A percentile compares a stretch with the other conserved stretches of the same genome.
phyloP scores from a whole-genome alignment of 1,140 invertebrate species.

The Cherax destructor region DNA sequence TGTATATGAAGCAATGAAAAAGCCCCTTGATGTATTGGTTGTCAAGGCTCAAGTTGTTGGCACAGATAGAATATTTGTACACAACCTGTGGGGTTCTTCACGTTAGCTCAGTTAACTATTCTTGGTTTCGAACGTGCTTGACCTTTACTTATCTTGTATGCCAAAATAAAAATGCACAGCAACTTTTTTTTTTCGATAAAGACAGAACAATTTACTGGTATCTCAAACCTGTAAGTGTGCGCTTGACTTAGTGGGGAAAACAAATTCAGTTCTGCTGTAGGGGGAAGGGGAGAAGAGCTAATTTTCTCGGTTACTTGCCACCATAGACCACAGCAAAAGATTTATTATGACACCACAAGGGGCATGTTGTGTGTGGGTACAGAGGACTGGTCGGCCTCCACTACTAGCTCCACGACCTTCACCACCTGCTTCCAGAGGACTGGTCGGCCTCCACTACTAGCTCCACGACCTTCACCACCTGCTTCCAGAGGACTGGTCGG shows the following conservation, averaged over 20 bases:
- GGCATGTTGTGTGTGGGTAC: too few species aligned
- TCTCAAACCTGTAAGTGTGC: not conserved
- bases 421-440: not conserved
- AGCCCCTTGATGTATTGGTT: not conserved
- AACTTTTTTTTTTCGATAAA: not conserved
- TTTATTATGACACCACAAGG: too few species aligned
- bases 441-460: not conserved
- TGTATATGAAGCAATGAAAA: not conserved
- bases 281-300: not conserved
- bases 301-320: too few species aligned
- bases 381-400: not conserved
- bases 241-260: not conserved
- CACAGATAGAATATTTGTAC: not conserved
- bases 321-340: too few species aligned
- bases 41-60: not conserved
- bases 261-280: not conserved
- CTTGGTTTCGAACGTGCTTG: not conserved
- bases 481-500: not conserved
- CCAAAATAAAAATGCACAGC: not conserved
- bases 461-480: not conserved
- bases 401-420: not conserved
- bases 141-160: not conserved
- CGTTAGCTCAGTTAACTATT: not conserved
- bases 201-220: not conserved
- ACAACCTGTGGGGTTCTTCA: not conserved